These are phyloP conservation scores for Brachymystax lenok DNA, from an alignment of 2,797 vertebrate genomes.

Conservation along the genomic window DNA sequence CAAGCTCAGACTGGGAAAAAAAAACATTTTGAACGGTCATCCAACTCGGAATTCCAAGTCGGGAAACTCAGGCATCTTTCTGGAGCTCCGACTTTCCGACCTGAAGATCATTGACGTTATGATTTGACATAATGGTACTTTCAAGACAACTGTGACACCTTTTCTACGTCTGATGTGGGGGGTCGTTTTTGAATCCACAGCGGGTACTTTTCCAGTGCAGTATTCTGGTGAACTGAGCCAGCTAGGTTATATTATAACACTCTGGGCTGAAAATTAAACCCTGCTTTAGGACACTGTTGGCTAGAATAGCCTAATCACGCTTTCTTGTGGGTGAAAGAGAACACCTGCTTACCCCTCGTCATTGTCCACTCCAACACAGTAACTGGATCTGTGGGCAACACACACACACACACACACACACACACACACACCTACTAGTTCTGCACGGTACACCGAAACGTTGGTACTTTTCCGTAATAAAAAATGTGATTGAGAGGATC, in stretches of 20 bases:
- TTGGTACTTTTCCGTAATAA: no score
- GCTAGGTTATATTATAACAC: constrained; percentile 21
- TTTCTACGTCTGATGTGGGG: constrained; percentile 14
- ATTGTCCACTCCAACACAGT: constrained; percentile 6
- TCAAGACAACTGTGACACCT: constrained; percentile 10
- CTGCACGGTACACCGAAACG: no score
- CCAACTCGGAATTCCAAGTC: no score
- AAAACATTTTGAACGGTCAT: no score
- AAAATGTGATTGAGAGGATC: no score
- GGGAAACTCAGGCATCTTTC: no score
- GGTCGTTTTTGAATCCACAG: constrained; percentile 44
- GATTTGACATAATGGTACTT: neutral
- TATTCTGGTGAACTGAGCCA: constrained; percentile 14
- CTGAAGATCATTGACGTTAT: no score
- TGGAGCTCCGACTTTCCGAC: no score
- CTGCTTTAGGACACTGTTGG: constrained; percentile 34
- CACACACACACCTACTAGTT: neutral
- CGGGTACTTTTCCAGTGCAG: constrained; percentile 34
- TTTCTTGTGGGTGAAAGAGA: constrained; percentile 47
- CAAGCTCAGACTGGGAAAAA: no score
- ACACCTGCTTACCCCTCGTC: constrained; percentile 48
- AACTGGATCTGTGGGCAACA: neutral
- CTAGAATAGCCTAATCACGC: constrained; percentile 41
- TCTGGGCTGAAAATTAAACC: constrained; percentile 41
- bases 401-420: neutral